These are phyloP conservation scores for Tachuris rubrigastra DNA, from an alignment of 2,113 vertebrate genomes.

Conservation along the genomic window DNA sequence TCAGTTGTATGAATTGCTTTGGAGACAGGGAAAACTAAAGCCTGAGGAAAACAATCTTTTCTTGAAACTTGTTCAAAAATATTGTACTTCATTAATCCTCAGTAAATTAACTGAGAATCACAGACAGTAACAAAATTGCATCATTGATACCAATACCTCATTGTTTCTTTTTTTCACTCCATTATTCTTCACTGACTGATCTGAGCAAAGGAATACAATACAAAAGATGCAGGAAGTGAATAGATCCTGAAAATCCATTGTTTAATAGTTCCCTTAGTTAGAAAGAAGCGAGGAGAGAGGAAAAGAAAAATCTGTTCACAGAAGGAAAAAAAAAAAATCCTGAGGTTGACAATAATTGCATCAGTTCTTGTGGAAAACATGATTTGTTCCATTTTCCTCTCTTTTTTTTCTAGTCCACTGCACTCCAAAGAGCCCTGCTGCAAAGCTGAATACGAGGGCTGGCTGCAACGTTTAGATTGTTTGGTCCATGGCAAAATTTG, in stretches of 20 bases:
- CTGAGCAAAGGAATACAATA: background rate
- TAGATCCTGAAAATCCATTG: constrained; percentile 10
- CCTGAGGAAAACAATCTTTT: background rate
- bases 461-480: background rate
- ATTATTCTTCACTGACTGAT: background rate
- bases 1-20: background rate
- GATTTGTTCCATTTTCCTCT: constrained; percentile 42
- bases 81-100: background rate
- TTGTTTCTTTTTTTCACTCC: background rate
- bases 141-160: background rate
- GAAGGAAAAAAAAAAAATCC: background rate
- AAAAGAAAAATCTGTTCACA: background rate
- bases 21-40: background rate
- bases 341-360: constrained; percentile 51
- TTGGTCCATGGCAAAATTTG: constrained; percentile 1
- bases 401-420: constrained; percentile 24
- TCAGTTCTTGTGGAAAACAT: constrained; percentile 59
- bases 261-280: background rate
- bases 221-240: background rate
- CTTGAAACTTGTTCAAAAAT: background rate
- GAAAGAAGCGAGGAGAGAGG: background rate
- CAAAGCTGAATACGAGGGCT: background rate
- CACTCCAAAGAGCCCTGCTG: constrained; percentile 9
- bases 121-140: background rate
- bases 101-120: background rate